Conservation (phyloP, 2,113 vertebrate genomes). For the Rousettus leschenaultii region DNA sequence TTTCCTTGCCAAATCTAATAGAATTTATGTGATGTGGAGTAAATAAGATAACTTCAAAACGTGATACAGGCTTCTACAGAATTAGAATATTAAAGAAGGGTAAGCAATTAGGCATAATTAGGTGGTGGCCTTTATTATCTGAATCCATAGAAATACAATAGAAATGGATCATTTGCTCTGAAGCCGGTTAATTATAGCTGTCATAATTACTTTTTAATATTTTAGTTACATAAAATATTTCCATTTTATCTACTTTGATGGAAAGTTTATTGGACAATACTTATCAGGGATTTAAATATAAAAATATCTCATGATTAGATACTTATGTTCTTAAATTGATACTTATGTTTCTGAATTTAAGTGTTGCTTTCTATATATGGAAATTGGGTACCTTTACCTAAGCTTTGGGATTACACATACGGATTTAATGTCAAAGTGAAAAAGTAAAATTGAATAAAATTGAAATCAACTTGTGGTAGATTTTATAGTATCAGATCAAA, state of each 20-base stretch:
- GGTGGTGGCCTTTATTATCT: background rate
- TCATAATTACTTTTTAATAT: conserved; percentile 7
- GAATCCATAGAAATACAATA: background rate
- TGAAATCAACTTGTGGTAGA: background rate
- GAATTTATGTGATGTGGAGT: conserved; percentile 7
- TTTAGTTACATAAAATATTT: conserved; percentile 2
- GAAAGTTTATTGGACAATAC: background rate
- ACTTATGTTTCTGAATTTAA: background rate
- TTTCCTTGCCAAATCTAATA: background rate
- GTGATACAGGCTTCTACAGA: background rate
- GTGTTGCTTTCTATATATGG: background rate
- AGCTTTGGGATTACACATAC: background rate
- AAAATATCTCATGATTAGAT: conserved; percentile 3
- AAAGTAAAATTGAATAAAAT: conserved; percentile 20
- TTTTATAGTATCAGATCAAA: background rate
- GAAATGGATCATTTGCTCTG: background rate
- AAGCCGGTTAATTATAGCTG: background rate
- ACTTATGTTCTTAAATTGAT: background rate
- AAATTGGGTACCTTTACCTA: background rate
- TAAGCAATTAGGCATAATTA: background rate
- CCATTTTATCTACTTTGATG: background rate
- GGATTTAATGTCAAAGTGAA: conserved; percentile 12
- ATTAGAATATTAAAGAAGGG: background rate
- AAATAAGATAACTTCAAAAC: conserved; percentile 17
- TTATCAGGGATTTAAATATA: conserved; percentile 8